These are phyloP conservation scores for Trissolcus basalis DNA, from an alignment of 1,140 invertebrate species.

Conservation along the genomic window DNA sequence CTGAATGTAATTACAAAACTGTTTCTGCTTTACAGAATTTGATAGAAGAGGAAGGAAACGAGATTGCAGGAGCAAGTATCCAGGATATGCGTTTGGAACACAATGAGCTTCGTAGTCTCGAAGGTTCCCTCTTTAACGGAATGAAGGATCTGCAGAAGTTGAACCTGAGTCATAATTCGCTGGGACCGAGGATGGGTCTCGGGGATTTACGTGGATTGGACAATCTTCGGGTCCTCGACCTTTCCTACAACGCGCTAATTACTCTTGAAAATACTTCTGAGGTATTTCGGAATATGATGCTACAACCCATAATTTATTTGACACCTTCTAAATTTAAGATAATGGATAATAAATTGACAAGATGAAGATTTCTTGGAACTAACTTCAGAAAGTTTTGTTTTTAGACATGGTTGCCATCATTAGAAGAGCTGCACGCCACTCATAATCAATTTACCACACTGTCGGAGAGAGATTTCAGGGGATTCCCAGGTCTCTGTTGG, in stretches of 20 bases:
- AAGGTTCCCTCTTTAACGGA: conserved; percentile 82
- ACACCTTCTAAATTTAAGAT: too few species aligned
- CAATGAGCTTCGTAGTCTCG: conserved; percentile 82
- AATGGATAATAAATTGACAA: too few species aligned
- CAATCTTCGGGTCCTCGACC: conserved; percentile 82
- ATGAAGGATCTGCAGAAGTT: conserved; percentile 83
- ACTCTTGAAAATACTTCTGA: conserved; percentile 87
- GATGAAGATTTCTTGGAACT: too few species aligned
- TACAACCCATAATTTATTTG: too few species aligned
- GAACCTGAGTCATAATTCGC: conserved; percentile 84
- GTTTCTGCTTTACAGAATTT: conserved; percentile 78
- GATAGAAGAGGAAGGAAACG: conserved; percentile 81
- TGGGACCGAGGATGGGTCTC: conserved; percentile 81
- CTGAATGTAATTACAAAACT: conserved; percentile 1
- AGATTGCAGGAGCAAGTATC: conserved; percentile 77
- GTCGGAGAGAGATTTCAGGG: conserved; percentile 86
- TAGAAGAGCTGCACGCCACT: conserved; percentile 85
- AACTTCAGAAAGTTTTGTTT: conserved; percentile 57
- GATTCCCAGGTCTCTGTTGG: conserved; percentile 84
- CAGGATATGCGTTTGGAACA: conserved; percentile 83
- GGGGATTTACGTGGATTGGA: conserved; percentile 86
- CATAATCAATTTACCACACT: conserved; percentile 82
- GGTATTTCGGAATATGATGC: conserved; percentile 73
- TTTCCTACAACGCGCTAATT: conserved; percentile 85
- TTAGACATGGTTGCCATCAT: conserved; percentile 84